Base-by-base conservation (phyloP, 2,888 invertebrate genomes). In the Habrosyne pyritoides region DNA sequence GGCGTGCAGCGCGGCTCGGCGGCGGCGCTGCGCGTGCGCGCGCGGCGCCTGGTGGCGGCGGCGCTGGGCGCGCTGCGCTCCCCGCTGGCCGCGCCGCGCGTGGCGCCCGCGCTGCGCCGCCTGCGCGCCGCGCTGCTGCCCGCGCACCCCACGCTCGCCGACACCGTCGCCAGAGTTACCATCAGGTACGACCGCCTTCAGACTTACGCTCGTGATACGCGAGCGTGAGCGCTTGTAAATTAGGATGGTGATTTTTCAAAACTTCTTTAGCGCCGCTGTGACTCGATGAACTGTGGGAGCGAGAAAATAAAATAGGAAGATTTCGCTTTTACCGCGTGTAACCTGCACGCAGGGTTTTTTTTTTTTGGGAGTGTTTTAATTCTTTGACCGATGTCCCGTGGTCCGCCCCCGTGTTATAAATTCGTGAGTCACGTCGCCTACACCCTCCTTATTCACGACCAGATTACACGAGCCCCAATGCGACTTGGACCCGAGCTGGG, bases 401-500 rank as follows among this genome's bases (percentile, higher is more conserved):
- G n/a, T n/a, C n/a, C n/a, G n/a, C n/a, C n/a, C n/a, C n/a, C n/a
- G n/a, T n/a, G n/a, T n/a, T n/a, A n/a, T n/a, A n/a, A n/a, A n/a
- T n/a, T n/a, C n/a, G n/a, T n/a, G n/a, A n/a, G n/a, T n/a, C n/a
- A n/a, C n/a, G n/a, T n/a, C n/a, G n/a, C 14, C 7, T 12, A 18
- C 22, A 6, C 8, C 8, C 5, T 21, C 7, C 55, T 21, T 30
- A 7, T 30, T 6, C 18, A 0, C 18, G 28, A 21, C 0, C 67
- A 93, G 95, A 53, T 87, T 97, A 21, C 92, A 95, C 72, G 95
- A 96, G 54, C 98, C 98, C 0, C 95, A 96, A 52, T 98, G 98
- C 78, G 95, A 96, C 79, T 82, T 98, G 42, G 95, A 96, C 64
- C 87, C 94, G 2, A 94, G 94, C 52, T 98, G 98, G 98, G 95